Percentiles rank a stretch among this genome's conserved stretches.
Conservation (phyloP, 2,797 vertebrate genomes). For the Cynopterus sphinx region DNA sequence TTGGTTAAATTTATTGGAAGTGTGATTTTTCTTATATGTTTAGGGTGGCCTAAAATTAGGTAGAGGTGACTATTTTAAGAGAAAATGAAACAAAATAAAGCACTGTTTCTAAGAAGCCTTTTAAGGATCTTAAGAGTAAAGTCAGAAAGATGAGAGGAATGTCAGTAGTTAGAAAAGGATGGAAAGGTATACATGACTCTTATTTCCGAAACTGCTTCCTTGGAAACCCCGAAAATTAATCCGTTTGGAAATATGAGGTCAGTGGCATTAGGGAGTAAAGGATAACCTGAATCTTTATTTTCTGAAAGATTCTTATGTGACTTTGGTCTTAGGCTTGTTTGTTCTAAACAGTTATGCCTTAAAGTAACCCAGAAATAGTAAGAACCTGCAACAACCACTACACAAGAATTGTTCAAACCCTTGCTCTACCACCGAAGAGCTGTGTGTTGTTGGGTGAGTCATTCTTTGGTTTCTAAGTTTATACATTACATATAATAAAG, state of each 20-base stretch:
- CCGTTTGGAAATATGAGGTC: not conserved
- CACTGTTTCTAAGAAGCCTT: not conserved
- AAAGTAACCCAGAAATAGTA: not conserved
- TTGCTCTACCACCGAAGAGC: not conserved
- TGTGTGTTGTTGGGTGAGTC: not conserved
- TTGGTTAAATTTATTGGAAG: not conserved
- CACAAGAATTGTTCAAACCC: not conserved
- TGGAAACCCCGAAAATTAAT: slow-evolving; percentile 12
- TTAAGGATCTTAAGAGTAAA: not conserved
- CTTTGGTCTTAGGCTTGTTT: slow-evolving; percentile 8
- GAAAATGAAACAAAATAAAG: slow-evolving; percentile 1
- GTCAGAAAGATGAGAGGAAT: not conserved
- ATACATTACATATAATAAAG: not conserved
- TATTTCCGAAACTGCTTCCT: not conserved
- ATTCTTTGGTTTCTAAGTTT: not conserved
- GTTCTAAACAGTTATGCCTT: not conserved
- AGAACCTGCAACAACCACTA: not conserved
- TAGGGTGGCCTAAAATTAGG: not conserved
- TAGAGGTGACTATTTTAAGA: not conserved
- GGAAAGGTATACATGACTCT: not conserved
- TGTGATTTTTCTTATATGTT: not conserved
- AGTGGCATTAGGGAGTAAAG: not conserved
- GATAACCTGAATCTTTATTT: not conserved
- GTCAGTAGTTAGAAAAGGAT: not conserved
- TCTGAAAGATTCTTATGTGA: not conserved